Evolutionary conservation across 2,888 invertebrate genomes (phyloP), one percentile per base, ranked within the genome.

Genomic region (Desoria tigrina): DNA sequence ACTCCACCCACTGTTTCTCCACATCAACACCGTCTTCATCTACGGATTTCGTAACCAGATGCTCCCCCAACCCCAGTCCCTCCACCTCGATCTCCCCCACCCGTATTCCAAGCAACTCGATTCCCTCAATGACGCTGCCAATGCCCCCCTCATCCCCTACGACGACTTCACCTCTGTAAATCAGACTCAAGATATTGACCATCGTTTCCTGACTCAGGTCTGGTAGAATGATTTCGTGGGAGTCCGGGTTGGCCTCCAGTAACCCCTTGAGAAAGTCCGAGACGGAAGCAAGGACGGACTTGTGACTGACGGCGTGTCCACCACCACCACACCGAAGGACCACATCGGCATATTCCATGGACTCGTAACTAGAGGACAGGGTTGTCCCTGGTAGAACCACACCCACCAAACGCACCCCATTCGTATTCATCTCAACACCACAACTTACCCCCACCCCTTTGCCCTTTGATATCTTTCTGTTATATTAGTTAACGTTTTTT

Each of bases 131-230:
- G 37, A 60, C 21, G 1, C 39, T 37, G 2, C 18, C 16, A 14
- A 42, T 23, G 9, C 21, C 18, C n/a, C 16, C 37, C 21, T 57
- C n/a, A 39, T 18, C 39, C 2, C n/a, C 2, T 2, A 57, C 57
- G 21, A 18, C 16, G 6, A 32, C 50, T 37, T 57, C 62, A 9
- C 66, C 66, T 11, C 42, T 66, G 39, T 66, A 66, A 2, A 66
- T 16, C 3, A 66, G 24, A 21, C 42, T 21, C 16, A 66, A 39
- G 9, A 61, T 56, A 14, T 51, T 51, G 16, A 42, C n/a, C 14
- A 66, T 32, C 9, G 57, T 58, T 18, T 37, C 42, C 3, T 49
- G 14, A 9, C 57, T 32, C 37, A 37, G 16, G 45, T 55, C 53
- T 14, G 61, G 61, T 1, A 66, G 9, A 3, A 61, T 27, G 1